Evolutionary conservation across 2,113 vertebrate species (phyloP).

Genomic region (Ovis canadensis): DNA sequence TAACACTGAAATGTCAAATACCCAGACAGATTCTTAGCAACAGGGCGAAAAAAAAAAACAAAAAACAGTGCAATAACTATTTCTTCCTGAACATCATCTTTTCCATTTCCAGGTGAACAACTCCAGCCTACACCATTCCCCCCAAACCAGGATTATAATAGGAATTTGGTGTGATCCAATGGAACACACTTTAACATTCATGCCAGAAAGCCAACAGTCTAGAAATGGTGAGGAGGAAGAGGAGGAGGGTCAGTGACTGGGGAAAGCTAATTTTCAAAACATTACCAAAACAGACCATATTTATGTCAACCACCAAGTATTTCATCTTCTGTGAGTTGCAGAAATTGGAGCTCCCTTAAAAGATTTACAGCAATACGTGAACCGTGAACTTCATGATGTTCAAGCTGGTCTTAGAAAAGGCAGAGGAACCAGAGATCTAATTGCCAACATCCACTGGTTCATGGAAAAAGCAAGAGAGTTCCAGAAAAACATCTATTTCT

Average conservation of each 20-base stretch:
- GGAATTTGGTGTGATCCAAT: background rate
- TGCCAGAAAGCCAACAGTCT: background rate
- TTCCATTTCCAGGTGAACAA: slow-evolving; percentile 15
- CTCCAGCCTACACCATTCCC: background rate
- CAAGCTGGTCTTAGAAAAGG: too few relatives aligned
- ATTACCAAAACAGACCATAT: slow-evolving; percentile 21
- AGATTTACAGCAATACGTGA: background rate
- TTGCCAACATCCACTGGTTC: too few relatives aligned
- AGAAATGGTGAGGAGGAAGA: background rate
- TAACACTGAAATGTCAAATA: slow-evolving; percentile 20
- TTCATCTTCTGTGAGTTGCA: background rate
- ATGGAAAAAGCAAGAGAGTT: too few relatives aligned
- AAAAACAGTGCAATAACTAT: background rate
- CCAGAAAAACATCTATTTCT: too few relatives aligned
- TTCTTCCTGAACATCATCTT: background rate
- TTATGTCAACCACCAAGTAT: background rate
- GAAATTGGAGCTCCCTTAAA: background rate
- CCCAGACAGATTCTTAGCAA: slow-evolving; percentile 18
- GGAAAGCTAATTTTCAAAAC: background rate
- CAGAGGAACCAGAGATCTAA: too few relatives aligned
- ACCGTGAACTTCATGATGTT: too few relatives aligned
- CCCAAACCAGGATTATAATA: background rate
- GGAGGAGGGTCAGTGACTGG: background rate
- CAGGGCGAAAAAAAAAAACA: background rate
- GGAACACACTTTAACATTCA: background rate